Percentiles rank a stretch among this genome's conserved stretches.
Evolutionary conservation across 1,140 invertebrate genomes (phyloP).

Genomic region (Amphibalanus amphitrite): DNA sequence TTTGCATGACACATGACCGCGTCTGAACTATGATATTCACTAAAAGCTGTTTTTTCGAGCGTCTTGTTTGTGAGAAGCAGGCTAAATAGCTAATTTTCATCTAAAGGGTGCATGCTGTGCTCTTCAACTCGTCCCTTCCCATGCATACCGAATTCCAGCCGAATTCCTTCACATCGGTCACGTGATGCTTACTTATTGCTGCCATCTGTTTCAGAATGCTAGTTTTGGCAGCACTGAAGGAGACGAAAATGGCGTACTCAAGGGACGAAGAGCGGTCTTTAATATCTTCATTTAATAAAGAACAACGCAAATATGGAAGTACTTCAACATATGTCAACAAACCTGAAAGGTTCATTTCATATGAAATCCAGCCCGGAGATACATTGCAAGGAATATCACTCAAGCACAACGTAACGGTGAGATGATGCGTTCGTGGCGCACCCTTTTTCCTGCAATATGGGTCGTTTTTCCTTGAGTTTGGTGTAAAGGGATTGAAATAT

Average conservation of each 20-base stretch:
- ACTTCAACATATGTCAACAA: slow-evolving; percentile 45
- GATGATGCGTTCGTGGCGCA: slow-evolving; percentile 19
- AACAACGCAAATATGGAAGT: slow-evolving; percentile 74
- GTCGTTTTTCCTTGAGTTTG: no score
- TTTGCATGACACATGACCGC: no score
- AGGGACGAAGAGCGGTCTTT: neutral
- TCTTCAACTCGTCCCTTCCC: no score
- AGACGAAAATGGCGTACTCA: slow-evolving; percentile 3
- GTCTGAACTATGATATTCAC: no score
- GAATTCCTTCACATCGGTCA: no score
- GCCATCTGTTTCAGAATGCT: neutral
- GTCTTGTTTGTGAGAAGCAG: no score
- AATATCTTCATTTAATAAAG: slow-evolving; percentile 26
- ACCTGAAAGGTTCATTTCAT: slow-evolving; percentile 55
- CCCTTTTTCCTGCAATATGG: no score
- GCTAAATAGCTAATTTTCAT: no score
- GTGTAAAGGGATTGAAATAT: no score
- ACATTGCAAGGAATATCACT: slow-evolving; percentile 83
- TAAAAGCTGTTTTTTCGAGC: no score
- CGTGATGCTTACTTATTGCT: neutral
- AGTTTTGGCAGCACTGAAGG: neutral
- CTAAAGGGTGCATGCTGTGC: no score
- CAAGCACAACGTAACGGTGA: slow-evolving; percentile 79
- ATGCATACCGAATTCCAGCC: no score
- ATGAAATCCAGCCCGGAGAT: slow-evolving; percentile 56